Percentiles rank a stretch among this genome's conserved stretches.
phyloP scores from a whole-genome alignment of 2,797 vertebrate genomes.

The Takifugu rubripes region DNA sequence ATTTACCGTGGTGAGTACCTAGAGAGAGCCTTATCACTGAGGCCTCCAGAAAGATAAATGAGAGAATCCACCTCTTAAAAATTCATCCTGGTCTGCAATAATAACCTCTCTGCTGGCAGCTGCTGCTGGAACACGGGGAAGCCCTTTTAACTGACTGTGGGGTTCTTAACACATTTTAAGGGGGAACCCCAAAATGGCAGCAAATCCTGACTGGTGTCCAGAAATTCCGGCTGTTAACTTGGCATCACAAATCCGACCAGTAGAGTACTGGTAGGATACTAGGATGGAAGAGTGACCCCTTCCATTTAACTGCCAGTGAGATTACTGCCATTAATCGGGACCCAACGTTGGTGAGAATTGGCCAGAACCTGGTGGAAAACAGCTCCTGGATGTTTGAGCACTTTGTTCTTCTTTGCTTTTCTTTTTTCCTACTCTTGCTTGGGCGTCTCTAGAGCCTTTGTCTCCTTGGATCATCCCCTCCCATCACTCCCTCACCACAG shows the following conservation, averaged over 20 bases:
- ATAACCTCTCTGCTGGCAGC: constrained; percentile 57
- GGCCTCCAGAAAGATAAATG: constrained; percentile 55
- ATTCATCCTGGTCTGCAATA: constrained; percentile 65
- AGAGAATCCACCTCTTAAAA: constrained; percentile 63
- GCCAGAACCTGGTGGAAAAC: constrained; percentile 13
- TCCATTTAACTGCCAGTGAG: constrained; percentile 31
- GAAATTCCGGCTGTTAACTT: constrained; percentile 57
- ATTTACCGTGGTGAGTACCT: constrained; percentile 16
- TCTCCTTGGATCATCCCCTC: too few relatives aligned
- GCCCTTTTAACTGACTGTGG: constrained; percentile 43
- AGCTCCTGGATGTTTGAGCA: background rate
- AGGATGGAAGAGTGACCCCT: constrained; percentile 12
- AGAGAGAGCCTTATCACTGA: constrained; percentile 45
- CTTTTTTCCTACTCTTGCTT: too few relatives aligned
- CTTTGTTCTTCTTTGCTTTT: constrained; percentile 13
- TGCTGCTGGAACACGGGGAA: constrained; percentile 33
- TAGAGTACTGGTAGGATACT: constrained; percentile 18
- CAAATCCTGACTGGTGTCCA: constrained; percentile 51
- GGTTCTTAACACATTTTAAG: constrained; percentile 45
- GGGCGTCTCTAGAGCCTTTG: too few relatives aligned
- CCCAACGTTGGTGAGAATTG: constrained; percentile 16
- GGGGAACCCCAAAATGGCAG: constrained; percentile 51
- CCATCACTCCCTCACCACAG: too few relatives aligned
- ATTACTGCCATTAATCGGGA: background rate
- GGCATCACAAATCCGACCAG: constrained; percentile 49